Percentiles rank a stretch among this genome's conserved stretches.
phyloP scores from a whole-genome alignment of 2,888 invertebrate species.

The Gryllus longicercus region DNA sequence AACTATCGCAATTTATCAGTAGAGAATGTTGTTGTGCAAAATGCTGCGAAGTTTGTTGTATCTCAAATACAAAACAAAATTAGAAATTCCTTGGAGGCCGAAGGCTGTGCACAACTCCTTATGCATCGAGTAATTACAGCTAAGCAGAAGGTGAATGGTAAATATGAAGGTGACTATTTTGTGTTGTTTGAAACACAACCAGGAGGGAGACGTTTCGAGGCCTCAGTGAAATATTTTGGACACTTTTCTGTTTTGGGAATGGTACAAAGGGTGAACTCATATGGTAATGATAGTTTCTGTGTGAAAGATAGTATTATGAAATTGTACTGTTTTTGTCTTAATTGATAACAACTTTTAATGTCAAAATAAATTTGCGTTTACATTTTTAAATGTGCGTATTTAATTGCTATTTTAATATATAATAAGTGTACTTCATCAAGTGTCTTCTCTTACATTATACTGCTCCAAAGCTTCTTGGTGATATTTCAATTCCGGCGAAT shows the following conservation, averaged over 20 bases:
- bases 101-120: conserved; percentile 52
- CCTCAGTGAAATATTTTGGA: conserved; percentile 54
- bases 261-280: conserved; percentile 60
- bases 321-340: conserved; percentile 52
- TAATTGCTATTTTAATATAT: not conserved
- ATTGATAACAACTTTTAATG: conserved; percentile 43
- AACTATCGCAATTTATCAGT: conserved; percentile 51
- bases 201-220: conserved; percentile 66
- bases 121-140: conserved; percentile 54
- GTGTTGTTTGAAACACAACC: conserved; percentile 67
- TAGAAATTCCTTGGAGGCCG: conserved; percentile 38
- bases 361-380: no score
- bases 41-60: conserved; percentile 54
- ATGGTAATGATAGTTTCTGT: conserved; percentile 53
- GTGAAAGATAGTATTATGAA: conserved; percentile 52
- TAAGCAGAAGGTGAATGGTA: conserved; percentile 46
- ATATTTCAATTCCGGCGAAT: no score
- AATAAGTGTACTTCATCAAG: no score
- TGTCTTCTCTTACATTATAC: no score
- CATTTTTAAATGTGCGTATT: no score
- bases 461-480: no score
- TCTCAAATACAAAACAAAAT: conserved; percentile 44
- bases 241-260: conserved; percentile 52
- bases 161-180: conserved; percentile 53
- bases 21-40: conserved; percentile 52